A percentile compares a stretch with the other conserved stretches of the same genome.
Conservation (phyloP, 2,888 invertebrate species). For the Timandra comae region DNA sequence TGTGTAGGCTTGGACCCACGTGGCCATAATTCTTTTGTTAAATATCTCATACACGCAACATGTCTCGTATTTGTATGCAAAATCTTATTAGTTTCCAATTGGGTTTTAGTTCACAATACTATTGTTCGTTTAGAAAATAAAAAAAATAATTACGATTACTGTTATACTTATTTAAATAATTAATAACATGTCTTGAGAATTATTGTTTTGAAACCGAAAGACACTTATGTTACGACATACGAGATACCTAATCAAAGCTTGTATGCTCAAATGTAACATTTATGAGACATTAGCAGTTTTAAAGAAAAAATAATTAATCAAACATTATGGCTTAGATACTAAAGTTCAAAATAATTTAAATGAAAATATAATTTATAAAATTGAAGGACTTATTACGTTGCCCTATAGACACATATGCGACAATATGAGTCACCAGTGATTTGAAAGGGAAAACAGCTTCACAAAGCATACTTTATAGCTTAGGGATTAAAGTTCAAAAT, state of each 20-base stretch:
- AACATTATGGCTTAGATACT: no score
- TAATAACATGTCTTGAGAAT: conserved; percentile 29
- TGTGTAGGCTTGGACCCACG: conserved; percentile 47
- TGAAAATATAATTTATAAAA: no score
- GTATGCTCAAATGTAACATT: no score
- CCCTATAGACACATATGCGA: conserved; percentile 48
- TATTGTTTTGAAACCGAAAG: no score
- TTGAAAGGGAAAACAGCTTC: conserved; percentile 46
- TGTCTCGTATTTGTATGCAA: conserved; percentile 49
- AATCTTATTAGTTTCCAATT: conserved; percentile 39
- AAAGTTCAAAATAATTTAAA: no score
- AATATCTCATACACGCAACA: conserved; percentile 38
- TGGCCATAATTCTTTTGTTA: conserved; percentile 58
- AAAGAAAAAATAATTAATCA: no score
- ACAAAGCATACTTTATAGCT: conserved; percentile 16
- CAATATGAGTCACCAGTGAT: conserved; percentile 62
- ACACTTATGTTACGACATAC: no score
- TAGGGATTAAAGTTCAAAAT: conserved; percentile 30
- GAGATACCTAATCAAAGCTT: no score
- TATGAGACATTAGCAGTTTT: no score
- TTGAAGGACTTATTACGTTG: no score
- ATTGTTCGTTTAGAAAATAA: conserved; percentile 30
- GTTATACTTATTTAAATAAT: conserved; percentile 15
- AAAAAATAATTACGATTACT: conserved; percentile 19
- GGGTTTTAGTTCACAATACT: conserved; percentile 31